Evolutionary conservation across 2,888 invertebrate species (phyloP).

Genomic region (Andrena praecox): DNA sequence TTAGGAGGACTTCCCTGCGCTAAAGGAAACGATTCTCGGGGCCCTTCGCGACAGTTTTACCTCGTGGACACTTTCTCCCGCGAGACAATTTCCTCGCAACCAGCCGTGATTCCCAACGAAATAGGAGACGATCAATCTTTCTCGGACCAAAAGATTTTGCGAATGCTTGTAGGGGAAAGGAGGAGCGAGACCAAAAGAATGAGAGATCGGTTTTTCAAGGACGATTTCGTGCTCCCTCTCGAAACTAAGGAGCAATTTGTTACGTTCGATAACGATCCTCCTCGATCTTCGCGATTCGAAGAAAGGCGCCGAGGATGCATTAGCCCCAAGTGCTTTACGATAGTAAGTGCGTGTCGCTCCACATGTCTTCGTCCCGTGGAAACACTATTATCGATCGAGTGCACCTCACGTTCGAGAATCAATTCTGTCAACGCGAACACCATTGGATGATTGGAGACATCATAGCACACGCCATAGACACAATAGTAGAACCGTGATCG

Average conservation of each 20-base stretch:
- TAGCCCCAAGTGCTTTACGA: constrained; percentile 30
- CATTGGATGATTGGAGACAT: too few species aligned
- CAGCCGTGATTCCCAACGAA: background rate
- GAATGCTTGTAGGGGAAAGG: too few species aligned
- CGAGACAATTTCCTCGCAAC: background rate
- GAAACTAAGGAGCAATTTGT: constrained; percentile 37
- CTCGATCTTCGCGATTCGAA: constrained; percentile 44
- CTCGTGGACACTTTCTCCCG: constrained; percentile 12
- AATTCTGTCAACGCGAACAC: constrained; percentile 34
- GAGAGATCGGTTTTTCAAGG: background rate
- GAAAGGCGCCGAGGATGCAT: background rate
- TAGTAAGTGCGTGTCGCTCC: constrained; percentile 15
- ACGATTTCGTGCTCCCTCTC: background rate
- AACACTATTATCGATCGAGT: constrained; percentile 28
- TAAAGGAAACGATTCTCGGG: constrained; percentile 33
- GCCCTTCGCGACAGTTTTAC: constrained; percentile 12
- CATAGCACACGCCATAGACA: too few species aligned
- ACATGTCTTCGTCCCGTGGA: constrained; percentile 13
- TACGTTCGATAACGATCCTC: constrained; percentile 51
- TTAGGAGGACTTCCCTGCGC: constrained; percentile 33
- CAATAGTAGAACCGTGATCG: too few species aligned
- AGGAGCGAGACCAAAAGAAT: background rate
- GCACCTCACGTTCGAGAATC: constrained; percentile 35
- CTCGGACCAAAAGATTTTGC: too few species aligned
- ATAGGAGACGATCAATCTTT: background rate